Conservation (phyloP, 2,113 vertebrate genomes). For the Apistogramma diplotaenia region DNA sequence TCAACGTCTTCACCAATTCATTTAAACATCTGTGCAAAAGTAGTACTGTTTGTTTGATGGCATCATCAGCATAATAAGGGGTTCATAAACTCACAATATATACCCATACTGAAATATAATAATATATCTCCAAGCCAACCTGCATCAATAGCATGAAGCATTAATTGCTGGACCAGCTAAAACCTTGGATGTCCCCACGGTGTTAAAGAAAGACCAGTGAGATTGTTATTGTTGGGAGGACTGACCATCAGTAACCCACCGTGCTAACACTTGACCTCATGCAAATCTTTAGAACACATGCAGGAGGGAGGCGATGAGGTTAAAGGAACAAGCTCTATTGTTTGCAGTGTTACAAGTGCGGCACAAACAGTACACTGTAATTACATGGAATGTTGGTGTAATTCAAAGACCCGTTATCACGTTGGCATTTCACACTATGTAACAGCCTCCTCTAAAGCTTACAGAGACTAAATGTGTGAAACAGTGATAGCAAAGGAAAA, state of each 20-base stretch:
- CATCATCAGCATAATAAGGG: neutral
- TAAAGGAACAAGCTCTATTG: neutral
- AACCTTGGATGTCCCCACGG: neutral
- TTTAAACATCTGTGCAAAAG: neutral
- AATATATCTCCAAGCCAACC: neutral
- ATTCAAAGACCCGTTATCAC: constrained; percentile 38
- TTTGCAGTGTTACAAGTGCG: constrained; percentile 17
- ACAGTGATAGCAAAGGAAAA: constrained; percentile 13
- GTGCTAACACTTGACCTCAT: neutral
- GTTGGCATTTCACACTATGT: constrained; percentile 31
- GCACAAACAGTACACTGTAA: constrained; percentile 20
- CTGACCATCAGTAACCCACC: neutral
- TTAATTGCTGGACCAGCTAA: neutral
- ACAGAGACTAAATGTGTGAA: constrained; percentile 30
- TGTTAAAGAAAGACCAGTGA: neutral
- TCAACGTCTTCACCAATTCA: neutral
- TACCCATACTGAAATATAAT: neutral
- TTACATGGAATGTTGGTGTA: constrained; percentile 24
- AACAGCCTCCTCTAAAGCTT: constrained; percentile 20
- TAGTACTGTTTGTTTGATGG: neutral
- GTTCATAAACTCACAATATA: neutral
- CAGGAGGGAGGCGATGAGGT: neutral
- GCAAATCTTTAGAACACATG: neutral
- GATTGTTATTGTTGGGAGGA: neutral
- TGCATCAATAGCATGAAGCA: neutral